phyloP scores from a whole-genome alignment of 2,888 invertebrate genomes.

The Ptychoptera albimana region DNA sequence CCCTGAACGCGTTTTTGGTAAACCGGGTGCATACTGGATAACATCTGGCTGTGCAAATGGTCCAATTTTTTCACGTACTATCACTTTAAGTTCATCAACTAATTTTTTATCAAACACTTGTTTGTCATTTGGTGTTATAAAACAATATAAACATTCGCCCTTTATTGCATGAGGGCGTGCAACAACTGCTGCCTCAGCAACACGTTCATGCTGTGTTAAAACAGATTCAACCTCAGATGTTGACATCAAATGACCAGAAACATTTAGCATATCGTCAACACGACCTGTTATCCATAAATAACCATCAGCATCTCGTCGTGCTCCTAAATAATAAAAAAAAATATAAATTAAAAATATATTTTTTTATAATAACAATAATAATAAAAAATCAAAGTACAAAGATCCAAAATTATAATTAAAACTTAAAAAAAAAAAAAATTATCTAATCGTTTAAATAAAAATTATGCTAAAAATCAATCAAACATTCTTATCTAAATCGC shows the following conservation, averaged over 20 bases:
- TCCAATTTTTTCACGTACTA: constrained; percentile 82
- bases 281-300: constrained; percentile 94
- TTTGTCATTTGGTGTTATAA: constrained; percentile 78
- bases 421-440: too few species aligned
- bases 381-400: too few species aligned
- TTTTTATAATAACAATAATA: too few species aligned
- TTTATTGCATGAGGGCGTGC: constrained; percentile 88
- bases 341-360: too few species aligned
- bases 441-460: too few species aligned
- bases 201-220: constrained; percentile 55
- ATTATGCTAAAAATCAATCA: too few species aligned
- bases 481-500: too few species aligned
- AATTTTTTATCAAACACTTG: constrained; percentile 52
- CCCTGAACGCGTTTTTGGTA: constrained; percentile 95
- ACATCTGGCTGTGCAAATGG: constrained; percentile 92
- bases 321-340: constrained; percentile 51
- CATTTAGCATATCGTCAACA: constrained; percentile 97
- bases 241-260: constrained; percentile 94
- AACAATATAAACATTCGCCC: constrained; percentile 95
- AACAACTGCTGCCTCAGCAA: constrained; percentile 94
- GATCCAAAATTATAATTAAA: too few species aligned
- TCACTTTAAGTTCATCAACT: constrained; percentile 51
- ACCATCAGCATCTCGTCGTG: constrained; percentile 80
- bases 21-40: constrained; percentile 81
- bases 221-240: constrained; percentile 88